Evolutionary conservation across 2,113 vertebrate species (phyloP), one percentile per base, ranked within the genome.

Genomic region (Piaya cayana): DNA sequence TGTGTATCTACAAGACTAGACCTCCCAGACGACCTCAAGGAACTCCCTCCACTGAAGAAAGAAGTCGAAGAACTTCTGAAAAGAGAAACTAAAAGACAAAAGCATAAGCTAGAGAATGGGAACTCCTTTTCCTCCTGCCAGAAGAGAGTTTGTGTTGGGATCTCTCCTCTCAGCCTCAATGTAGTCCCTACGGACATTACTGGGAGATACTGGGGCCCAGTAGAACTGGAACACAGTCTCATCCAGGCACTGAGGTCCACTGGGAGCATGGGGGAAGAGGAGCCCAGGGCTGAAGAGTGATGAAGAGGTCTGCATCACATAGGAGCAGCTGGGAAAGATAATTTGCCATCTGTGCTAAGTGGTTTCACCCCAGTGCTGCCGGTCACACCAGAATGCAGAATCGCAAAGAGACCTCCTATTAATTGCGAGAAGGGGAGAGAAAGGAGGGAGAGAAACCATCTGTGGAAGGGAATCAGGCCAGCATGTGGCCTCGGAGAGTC

Each of bases 321-420:
- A 71, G 83, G 72, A 96, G 90, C 95, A 95, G 92, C 95, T 94
- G 92, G 86, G 86, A 87, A 88, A 69, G 53, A 95, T 96, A 96
- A 95, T 95, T 94, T 90, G 86, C 95, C 92, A 90, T 96, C 94
- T 97, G 95, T 84, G 93, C 93, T 88, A 76, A 94, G 86, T 34
- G 82, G 80, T 93, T 86, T 96, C 95, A 94, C 94, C 92, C 88
- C 88, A 86, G 80, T 65, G 96, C 90, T 88, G 82, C 50, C 1
- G 11, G 80, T 96, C 88, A 88, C 94, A 84, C 27, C 83, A 90
- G 83, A 86, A 77, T 25, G 34, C 43, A 22, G 91, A 90, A 67
- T 37, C 0, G 1, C 55, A 75, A 12, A 88, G 79, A 72, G 80
- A 30, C n/a, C n/a, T 90, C 72, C 2, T 22, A 86, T 78, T 76